These are phyloP conservation scores for Ceriagrion tenellum DNA, from an alignment of 2,888 invertebrate genomes.

Conservation along the genomic window DNA sequence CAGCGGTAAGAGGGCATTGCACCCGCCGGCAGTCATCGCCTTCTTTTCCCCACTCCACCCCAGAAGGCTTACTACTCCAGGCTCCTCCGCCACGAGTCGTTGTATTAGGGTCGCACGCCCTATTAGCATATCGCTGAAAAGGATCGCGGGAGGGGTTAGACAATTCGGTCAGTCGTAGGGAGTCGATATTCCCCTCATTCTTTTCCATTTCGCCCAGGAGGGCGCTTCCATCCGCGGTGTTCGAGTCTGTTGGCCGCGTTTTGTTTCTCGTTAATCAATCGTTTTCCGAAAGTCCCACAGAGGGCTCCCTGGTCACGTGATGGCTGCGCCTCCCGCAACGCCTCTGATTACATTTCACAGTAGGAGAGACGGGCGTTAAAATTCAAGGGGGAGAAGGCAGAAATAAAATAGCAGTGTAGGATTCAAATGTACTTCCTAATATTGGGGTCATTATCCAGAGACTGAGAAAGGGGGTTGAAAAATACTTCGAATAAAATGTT, in stretches of 20 bases:
- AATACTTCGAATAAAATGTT: too few species aligned
- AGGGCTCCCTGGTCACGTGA: too few species aligned
- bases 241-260: background rate
- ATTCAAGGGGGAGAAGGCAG: too few species aligned
- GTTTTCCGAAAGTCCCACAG: background rate
- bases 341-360: too few species aligned
- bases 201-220: background rate
- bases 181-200: background rate
- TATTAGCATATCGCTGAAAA: slow-evolving; percentile 3
- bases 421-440: too few species aligned
- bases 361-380: too few species aligned
- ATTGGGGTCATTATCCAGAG: too few species aligned
- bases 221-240: background rate
- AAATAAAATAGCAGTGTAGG: too few species aligned
- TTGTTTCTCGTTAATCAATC: background rate
- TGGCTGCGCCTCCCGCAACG: too few species aligned
- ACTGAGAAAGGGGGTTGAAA: too few species aligned
- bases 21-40: background rate
- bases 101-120: background rate
- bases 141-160: background rate
- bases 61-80: too few species aligned
- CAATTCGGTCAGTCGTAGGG: background rate
- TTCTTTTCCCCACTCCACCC: too few species aligned
- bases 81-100: background rate
- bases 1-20: background rate